Evolutionary conservation across 2,113 vertebrate genomes (phyloP).

Genomic region (Bujurquina vittata): DNA sequence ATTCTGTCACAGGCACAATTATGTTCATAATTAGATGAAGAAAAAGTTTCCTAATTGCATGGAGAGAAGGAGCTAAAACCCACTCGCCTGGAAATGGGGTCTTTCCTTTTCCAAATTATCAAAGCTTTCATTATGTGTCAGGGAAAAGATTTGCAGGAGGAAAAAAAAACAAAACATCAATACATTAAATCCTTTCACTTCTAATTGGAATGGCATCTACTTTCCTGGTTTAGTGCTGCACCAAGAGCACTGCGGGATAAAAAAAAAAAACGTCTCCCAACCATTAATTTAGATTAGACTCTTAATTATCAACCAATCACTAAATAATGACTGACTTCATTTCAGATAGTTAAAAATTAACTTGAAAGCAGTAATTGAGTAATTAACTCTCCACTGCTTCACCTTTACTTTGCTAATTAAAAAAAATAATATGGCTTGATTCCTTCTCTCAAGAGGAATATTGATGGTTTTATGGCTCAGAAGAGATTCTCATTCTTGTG

Average conservation of each 20-base stretch:
- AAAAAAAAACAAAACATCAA: slow-evolving; percentile 43
- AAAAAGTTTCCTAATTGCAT: slow-evolving; percentile 84
- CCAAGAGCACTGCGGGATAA: slow-evolving; percentile 70
- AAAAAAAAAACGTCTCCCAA: slow-evolving; percentile 86
- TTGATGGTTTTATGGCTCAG: slow-evolving; percentile 22
- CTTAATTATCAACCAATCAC: slow-evolving; percentile 99
- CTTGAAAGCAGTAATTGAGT: slow-evolving; percentile 97
- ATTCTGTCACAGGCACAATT: slow-evolving; percentile 91
- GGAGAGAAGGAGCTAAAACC: slow-evolving; percentile 29
- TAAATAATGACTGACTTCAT: slow-evolving; percentile 98
- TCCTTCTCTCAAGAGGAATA: slow-evolving; percentile 67
- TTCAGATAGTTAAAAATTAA: slow-evolving; percentile 99
- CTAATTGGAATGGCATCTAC: slow-evolving; percentile 91
- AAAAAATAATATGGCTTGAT: slow-evolving; percentile 95
- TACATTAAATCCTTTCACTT: slow-evolving; percentile 58
- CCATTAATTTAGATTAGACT: slow-evolving; percentile 99
- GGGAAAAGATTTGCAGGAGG: slow-evolving; percentile 72
- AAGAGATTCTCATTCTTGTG: slow-evolving; percentile 23
- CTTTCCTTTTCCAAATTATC: slow-evolving; percentile 88
- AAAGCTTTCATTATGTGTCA: slow-evolving; percentile 76
- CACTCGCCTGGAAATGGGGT: slow-evolving; percentile 89
- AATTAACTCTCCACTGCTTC: slow-evolving; percentile 99
- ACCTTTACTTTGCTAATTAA: slow-evolving; percentile 99
- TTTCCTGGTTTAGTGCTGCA: slow-evolving; percentile 68
- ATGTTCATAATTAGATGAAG: slow-evolving; percentile 93